Base-by-base conservation (phyloP, 2,888 invertebrate genomes). In the Ichneumoninae sp. region DNA sequence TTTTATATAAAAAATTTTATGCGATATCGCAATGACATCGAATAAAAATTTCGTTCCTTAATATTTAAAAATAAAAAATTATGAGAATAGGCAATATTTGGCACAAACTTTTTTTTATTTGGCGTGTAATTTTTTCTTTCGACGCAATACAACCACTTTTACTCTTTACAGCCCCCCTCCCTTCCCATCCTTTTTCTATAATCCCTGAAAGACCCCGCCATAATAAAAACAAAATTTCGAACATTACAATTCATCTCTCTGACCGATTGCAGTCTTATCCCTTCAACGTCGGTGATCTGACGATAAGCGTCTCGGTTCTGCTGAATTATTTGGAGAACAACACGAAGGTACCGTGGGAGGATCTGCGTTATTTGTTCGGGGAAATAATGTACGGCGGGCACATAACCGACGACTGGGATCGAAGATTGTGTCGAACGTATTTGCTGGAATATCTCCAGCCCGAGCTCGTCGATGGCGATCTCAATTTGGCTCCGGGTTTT, bases 301-400 rank as follows among this genome's bases (percentile, higher is more conserved):
- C 98, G 0, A 99, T 99, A 89, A 98, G 98, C 90, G 97, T 97
- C 2, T 97, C 97, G 92, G 98, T 99, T 0, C 93, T 98, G 22
- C 97, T 95, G 93, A 98, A 98, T 94, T 98, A 98, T 93, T 94
- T 98, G 92, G 98, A 99, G 92, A 97, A 96, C 76, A 98, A 97
- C 90, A 96, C 95, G 60, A 96, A 96, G 88, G 97, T 98, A 6
- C 98, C 98, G 0, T 99, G 98, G 98, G 98, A 98, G 93, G 98
- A 99, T 94, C 94, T 99, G 89, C 95, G 98, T 1, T 99, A 98
- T 93, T 94, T 99, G 26, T 98, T 99, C 92, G 99, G 98, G 0
- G 98, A 99, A 94, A 99, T 99, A 89, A 98, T 99, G 98, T 99
- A 99, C 91, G 98, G 98, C 0, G 99, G 99, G 0, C 99, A 99